Evolutionary conservation across 1,140 invertebrate species (phyloP).

Genomic region (Oreohelix idahoensis): DNA sequence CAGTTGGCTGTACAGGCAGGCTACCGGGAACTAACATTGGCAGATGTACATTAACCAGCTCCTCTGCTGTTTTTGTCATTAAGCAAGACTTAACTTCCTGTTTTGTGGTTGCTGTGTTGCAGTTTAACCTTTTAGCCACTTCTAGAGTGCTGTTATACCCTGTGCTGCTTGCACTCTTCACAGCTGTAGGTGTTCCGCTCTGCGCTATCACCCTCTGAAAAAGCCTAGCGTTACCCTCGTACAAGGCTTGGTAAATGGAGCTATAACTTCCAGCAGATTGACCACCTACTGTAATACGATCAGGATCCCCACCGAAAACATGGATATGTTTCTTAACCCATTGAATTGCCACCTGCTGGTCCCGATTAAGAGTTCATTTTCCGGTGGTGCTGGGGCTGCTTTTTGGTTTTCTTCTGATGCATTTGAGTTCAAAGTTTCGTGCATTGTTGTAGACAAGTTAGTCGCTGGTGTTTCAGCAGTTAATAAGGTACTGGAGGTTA

Average conservation of each 20-base stretch:
- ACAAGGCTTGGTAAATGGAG: not conserved
- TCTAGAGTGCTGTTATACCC: not conserved
- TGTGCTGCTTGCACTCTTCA: not conserved
- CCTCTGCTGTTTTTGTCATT: not conserved
- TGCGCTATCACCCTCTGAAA: constrained; percentile 22
- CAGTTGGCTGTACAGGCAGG: not conserved
- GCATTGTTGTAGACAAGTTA: not conserved
- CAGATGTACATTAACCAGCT: not conserved
- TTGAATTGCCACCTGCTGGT: constrained; percentile 90
- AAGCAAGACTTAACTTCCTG: constrained; percentile 11
- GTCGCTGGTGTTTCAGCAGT: not conserved
- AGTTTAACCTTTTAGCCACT: not conserved
- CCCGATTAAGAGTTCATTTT: constrained; percentile 74
- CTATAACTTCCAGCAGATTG: constrained; percentile 50
- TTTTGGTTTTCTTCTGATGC: not conserved
- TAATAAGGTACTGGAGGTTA: not conserved
- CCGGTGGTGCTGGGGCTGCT: not conserved
- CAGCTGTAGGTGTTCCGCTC: not conserved
- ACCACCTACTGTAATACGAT: constrained; percentile 58
- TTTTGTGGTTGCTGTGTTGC: not conserved
- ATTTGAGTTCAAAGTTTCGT: not conserved
- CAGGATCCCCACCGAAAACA: constrained; percentile 57
- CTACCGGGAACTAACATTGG: not conserved
- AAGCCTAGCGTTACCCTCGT: not conserved
- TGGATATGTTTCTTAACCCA: constrained; percentile 77